Evolutionary conservation across 2,888 invertebrate genomes (phyloP), one percentile per base, ranked within the genome.

Genomic region (Patella pellucida): DNA sequence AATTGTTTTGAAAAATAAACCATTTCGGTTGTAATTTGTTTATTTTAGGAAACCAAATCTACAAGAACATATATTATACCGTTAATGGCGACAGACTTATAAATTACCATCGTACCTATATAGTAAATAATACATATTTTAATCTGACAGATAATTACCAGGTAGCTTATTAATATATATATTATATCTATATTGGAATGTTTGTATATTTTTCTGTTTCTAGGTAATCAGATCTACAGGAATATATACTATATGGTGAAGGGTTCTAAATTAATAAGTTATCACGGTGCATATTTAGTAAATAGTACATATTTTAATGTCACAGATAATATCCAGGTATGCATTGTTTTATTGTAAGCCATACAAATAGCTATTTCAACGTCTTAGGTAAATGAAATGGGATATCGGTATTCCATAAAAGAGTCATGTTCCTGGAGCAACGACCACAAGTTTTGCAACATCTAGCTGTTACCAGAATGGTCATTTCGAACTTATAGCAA

Each of bases 191-290:
- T 41, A 41, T 41, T 41, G 4, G 41, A 9, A 41, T 41, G 41
- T 41, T 41, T 41, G 41, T 41, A 41, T 9, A 41, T 41, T 41
- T 41, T 31, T 41, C 41, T 41, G 16, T 16, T 52, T 27, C 9
- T 15, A 71, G 71, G 71, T 5, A 78, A 78, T n/a, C 76, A 78
- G 62, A 78, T 78, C 70, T 76, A 76, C 31, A 41, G 69, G 23
- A 78, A 78, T 68, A 69, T 76, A 52, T 69, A 76, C 31, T 76
- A 69, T 68, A 69, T 9, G 41, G 41, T 23, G 62, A 31, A n/a
- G 2, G 73, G 73, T 15, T 71, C 15, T 3, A 23, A 56, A 11
- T 19, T 52, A n/a, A 67, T 76, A 15, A 23, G 27, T 14, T 76
- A 74, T 67, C n/a, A 23, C 14, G 70, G 62, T 16, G n/a, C 16